A percentile compares a stretch with the other conserved stretches of the same genome.
These are phyloP conservation scores for Tipula helvola DNA, from an alignment of 2,888 invertebrate genomes.

Conservation along the genomic window DNA sequence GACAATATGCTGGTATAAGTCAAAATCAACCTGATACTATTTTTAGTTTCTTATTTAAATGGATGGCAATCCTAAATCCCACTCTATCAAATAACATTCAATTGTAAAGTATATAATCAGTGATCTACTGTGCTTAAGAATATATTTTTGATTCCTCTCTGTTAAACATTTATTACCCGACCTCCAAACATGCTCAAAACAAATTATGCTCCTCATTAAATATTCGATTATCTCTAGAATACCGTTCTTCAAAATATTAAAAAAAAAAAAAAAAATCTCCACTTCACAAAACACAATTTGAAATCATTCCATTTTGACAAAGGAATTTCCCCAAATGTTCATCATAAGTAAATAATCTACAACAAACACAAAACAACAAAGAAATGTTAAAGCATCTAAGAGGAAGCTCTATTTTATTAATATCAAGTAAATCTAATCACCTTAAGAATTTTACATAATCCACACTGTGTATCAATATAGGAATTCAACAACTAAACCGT, in stretches of 20 bases:
- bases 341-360: not conserved
- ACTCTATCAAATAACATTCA: too few species aligned
- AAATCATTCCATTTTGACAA: not conserved
- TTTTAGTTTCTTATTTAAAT: too few species aligned
- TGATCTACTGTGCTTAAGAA: too few species aligned
- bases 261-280: not conserved
- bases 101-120: too few species aligned
- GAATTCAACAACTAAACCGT: conserved; percentile 4
- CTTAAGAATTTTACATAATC: conserved; percentile 4
- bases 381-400: not conserved
- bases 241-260: not conserved
- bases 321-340: not conserved
- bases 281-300: not conserved
- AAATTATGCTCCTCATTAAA: not conserved
- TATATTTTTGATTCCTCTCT: too few species aligned
- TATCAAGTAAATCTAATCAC: conserved; percentile 4
- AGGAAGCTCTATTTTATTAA: not conserved
- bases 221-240: not conserved
- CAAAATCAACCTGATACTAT: too few species aligned
- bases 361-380: not conserved
- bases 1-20: too few species aligned
- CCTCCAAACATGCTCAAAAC: not conserved
- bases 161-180: too few species aligned
- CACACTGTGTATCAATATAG: not conserved
- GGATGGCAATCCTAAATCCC: too few species aligned